Conservation (phyloP, 2,797 vertebrate species). For the Liparis tanakae region DNA sequence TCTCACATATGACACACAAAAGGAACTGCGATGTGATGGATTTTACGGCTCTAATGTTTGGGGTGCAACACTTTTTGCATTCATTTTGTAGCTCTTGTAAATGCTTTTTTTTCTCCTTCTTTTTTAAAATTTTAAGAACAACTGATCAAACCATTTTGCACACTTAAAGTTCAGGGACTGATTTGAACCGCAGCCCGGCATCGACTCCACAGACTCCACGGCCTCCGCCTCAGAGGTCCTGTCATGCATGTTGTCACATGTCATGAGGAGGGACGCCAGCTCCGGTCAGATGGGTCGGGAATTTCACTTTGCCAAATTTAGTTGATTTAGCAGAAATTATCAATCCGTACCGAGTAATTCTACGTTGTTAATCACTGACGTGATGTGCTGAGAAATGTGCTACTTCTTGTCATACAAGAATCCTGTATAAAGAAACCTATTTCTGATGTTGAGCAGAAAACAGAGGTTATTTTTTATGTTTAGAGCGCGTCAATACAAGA, state of each 20-base stretch:
- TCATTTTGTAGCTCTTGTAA: slow-evolving; percentile 63
- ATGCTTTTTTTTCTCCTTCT: slow-evolving; percentile 26
- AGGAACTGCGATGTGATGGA: slow-evolving; percentile 46
- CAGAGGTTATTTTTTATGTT: slow-evolving; percentile 94
- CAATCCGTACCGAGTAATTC: slow-evolving; percentile 59
- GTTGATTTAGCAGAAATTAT: slow-evolving; percentile 58
- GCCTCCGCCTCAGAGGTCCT: slow-evolving; percentile 25
- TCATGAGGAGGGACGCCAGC: slow-evolving; percentile 40
- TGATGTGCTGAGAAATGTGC: slow-evolving; percentile 81
- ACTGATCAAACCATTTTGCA: slow-evolving; percentile 81
- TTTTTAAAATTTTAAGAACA: slow-evolving; percentile 21
- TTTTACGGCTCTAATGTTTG: slow-evolving; percentile 25
- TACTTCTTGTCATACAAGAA: slow-evolving; percentile 99
- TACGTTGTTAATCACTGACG: slow-evolving; percentile 76
- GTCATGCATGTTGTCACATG: slow-evolving; percentile 43
- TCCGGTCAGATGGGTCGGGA: slow-evolving; percentile 66
- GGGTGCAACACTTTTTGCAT: slow-evolving; percentile 41
- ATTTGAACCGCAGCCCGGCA: slow-evolving; percentile 65
- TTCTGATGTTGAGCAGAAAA: slow-evolving; percentile 98
- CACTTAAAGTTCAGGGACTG: slow-evolving; percentile 81
- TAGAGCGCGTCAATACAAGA: slow-evolving; percentile 85
- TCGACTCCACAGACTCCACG: slow-evolving; percentile 36
- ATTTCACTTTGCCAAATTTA: slow-evolving; percentile 80
- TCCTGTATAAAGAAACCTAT: slow-evolving; percentile 88
- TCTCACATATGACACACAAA: slow-evolving; percentile 47